Base-by-base conservation (phyloP, 1,140 invertebrate species). In the Leucophenga varia region DNA sequence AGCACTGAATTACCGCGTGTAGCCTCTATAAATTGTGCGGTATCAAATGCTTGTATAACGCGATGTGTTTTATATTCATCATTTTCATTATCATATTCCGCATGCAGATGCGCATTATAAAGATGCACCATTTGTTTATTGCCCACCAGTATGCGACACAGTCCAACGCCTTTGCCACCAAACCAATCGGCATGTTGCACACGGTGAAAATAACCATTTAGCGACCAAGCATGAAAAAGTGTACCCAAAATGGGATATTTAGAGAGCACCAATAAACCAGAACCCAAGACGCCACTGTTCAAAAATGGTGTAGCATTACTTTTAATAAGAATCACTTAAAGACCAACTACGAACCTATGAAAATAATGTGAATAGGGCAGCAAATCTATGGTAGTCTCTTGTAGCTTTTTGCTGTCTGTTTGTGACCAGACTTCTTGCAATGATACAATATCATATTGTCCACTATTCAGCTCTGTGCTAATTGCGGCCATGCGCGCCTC, bases 171-270 rank as follows among this genome's bases (percentile, higher is more conserved):
- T 83, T 98, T 98, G 6, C 95, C 95, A 41, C 93, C 95, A 79
- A 96, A 98, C 95, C 95, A 98, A 74, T 98, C 95, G 2, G 92
- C 95, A 78, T 97, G 95, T 37, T 94, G 90, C 54, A 98, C 81
- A 77, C 95, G 96, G 74, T 98, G 95, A 42, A 95, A 86, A 70
- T 97, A 97, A 3, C 95, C 95, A 81, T 98, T 98, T n/a, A 98
- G 77, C 21, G 91, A 83, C 87, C 91, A 98, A 48, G 88, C 85
- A 76, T 95, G 90, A 59, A 93, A 95, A 65, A 95, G 87, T 1
- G 89, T 88, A 71, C 94, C 89, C 61, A 88, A 77, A 35, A 98
- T 95, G n/a, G 82, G 79, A 78, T 87, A 87, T 72, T 86, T 87
- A 17, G 93, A 95, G 49, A 98, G 87, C 25, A 97, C 82, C 76